Conservation (phyloP, 2,888 invertebrate species). For the Schizaphis graminum region DNA sequence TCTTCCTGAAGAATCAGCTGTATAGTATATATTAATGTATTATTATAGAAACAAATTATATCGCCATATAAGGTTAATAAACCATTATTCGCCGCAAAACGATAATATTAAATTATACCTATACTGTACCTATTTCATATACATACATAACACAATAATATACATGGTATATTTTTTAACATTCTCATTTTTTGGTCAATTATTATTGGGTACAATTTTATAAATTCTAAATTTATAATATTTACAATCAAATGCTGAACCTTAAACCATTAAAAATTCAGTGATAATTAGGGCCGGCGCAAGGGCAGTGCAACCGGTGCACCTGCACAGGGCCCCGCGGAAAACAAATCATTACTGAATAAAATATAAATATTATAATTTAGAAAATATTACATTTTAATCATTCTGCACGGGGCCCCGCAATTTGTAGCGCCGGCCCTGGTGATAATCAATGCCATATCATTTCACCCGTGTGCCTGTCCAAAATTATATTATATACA, state of each 20-base stretch:
- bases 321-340: too few relatives aligned
- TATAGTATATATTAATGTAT: background rate
- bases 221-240: background rate
- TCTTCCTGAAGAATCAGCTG: background rate
- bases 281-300: background rate
- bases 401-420: too few relatives aligned
- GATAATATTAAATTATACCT: background rate
- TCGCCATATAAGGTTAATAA: background rate
- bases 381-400: too few relatives aligned
- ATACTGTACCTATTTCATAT: background rate
- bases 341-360: too few relatives aligned
- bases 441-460: background rate
- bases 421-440: too few relatives aligned
- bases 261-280: background rate
- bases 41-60: conserved; percentile 2
- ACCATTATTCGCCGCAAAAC: background rate
- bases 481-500: background rate
- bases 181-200: background rate
- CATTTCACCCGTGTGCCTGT: background rate
- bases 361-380: too few relatives aligned
- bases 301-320: too few relatives aligned
- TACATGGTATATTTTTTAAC: background rate
- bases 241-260: background rate
- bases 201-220: background rate
- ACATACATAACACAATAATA: background rate